phyloP scores from a whole-genome alignment of 2,888 invertebrate species.

The Xanthostigma xanthostigma region DNA sequence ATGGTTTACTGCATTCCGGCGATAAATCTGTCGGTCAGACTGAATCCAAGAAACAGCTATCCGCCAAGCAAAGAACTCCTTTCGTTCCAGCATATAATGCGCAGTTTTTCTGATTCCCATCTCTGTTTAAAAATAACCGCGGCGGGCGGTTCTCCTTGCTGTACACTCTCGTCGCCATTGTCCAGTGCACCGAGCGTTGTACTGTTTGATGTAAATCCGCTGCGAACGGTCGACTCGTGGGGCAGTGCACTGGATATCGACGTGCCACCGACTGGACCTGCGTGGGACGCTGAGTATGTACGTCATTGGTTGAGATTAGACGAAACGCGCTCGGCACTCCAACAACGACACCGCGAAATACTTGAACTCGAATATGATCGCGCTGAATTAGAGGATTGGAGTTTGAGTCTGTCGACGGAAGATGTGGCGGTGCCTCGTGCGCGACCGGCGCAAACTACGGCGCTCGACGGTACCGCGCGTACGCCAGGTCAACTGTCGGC shows the following conservation, averaged over 20 bases:
- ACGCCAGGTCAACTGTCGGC: conserved; percentile 48
- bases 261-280: conserved; percentile 39
- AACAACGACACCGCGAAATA: conserved; percentile 52
- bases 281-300: conserved; percentile 57
- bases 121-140: conserved; percentile 53
- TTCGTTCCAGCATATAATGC: conserved; percentile 57
- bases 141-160: conserved; percentile 36
- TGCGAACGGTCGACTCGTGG: conserved; percentile 23
- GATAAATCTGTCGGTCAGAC: conserved; percentile 43
- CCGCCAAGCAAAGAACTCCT: conserved; percentile 53
- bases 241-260: conserved; percentile 27
- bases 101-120: conserved; percentile 61
- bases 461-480: conserved; percentile 25
- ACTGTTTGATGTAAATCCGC: conserved; percentile 38
- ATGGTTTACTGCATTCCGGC: conserved; percentile 50
- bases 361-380: conserved; percentile 59
- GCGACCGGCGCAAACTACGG: conserved; percentile 25
- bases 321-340: conserved; percentile 50
- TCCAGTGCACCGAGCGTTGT: conserved; percentile 46
- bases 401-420: conserved; percentile 54
- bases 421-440: conserved; percentile 29
- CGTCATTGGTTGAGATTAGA: conserved; percentile 63
- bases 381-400: conserved; percentile 68
- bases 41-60: conserved; percentile 52
- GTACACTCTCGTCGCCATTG: conserved; percentile 37